A percentile compares a stretch with the other conserved stretches of the same genome.
These are phyloP conservation scores for Cossypha dichroa DNA, from an alignment of 2,797 vertebrate species.

Conservation along the genomic window DNA sequence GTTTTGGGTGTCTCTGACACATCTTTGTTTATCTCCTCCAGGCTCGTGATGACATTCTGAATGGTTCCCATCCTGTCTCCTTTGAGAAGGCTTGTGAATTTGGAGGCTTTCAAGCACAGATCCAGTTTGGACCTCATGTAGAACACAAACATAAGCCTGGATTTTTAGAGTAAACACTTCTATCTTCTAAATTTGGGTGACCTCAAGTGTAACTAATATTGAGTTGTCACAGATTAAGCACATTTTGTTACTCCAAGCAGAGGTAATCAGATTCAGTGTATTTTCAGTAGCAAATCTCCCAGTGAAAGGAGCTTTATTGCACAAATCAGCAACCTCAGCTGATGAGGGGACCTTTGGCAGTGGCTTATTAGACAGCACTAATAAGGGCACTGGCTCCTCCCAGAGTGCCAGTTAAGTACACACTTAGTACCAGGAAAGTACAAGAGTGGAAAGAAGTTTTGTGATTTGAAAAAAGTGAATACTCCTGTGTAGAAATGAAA, in stretches of 20 bases:
- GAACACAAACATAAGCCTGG: constrained; percentile 98
- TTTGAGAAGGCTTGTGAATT: constrained; percentile 99
- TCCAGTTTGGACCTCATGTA: constrained; percentile 97
- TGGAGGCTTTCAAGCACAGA: constrained; percentile 96
- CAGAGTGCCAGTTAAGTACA: background rate
- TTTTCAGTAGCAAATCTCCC: background rate
- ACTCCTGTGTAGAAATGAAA: background rate
- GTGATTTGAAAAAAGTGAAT: background rate
- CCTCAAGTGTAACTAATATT: background rate
- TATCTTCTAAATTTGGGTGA: background rate
- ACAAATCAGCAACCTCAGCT: background rate
- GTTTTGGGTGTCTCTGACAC: background rate
- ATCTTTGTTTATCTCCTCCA: constrained; percentile 54
- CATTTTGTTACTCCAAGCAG: background rate
- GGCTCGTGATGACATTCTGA: constrained; percentile 98
- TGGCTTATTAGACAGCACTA: background rate
- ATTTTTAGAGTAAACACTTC: constrained; percentile 93
- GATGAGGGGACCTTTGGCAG: background rate
- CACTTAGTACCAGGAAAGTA: background rate
- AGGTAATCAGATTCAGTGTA: background rate
- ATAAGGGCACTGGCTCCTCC: background rate
- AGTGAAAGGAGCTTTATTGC: background rate
- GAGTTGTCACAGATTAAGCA: background rate
- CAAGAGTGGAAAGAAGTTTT: background rate
- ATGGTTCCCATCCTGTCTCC: constrained; percentile 97